phyloP scores from a whole-genome alignment of 64 coral and sea anemone genomes.

The Stylophora pistillata region DNA sequence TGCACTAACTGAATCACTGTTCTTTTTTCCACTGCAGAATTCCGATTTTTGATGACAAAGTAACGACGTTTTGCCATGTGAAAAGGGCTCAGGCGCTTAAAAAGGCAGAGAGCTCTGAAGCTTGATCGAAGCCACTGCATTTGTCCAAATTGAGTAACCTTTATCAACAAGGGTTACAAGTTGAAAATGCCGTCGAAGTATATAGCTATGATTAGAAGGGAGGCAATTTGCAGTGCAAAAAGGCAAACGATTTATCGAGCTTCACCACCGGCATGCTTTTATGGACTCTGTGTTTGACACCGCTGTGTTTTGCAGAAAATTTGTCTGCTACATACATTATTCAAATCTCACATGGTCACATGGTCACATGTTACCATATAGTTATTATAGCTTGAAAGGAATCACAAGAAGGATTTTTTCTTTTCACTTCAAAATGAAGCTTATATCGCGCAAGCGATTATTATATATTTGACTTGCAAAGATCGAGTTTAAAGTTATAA shows the following conservation, averaged over 20 bases:
- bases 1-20: neutral
- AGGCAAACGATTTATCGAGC: no score
- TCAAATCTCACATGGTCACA: neutral
- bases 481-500: no score
- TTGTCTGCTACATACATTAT: neutral
- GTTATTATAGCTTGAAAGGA: neutral
- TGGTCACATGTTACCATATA: neutral
- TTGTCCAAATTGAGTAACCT: neutral
- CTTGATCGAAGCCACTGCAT: neutral
- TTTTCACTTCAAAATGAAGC: slow-evolving; percentile 2
- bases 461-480: no score
- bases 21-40: slow-evolving; percentile 30
- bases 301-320: neutral
- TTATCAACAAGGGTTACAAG: no score
- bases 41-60: slow-evolving; percentile 33
- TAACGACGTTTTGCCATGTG: slow-evolving; percentile 1
- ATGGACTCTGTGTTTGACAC: no score
- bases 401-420: neutral
- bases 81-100: neutral
- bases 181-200: no score
- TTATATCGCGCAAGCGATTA: neutral
- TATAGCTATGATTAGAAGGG: no score
- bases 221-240: no score
- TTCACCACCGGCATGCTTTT: no score
- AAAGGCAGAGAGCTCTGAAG: neutral